Evolutionary conservation across 2,113 vertebrate genomes (phyloP).

Genomic region (Lepisosteus osseus): DNA sequence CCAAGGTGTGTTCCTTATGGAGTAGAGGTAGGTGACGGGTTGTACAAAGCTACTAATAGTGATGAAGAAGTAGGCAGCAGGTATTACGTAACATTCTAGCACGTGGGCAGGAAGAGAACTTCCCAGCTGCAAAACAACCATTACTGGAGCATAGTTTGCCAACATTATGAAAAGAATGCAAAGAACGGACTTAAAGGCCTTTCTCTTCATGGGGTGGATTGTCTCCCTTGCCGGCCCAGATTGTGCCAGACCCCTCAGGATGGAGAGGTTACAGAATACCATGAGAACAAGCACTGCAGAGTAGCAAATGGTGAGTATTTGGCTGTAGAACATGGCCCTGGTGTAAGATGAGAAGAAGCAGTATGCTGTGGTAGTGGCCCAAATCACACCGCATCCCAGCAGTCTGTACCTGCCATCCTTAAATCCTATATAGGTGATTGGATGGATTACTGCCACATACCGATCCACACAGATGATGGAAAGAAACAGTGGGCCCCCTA

Average conservation of each 20-base stretch:
- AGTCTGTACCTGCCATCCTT: neutral
- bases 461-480: neutral
- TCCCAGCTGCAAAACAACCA: neutral
- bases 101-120: too few species aligned
- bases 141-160: neutral
- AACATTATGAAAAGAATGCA: neutral
- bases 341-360: neutral
- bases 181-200: neutral
- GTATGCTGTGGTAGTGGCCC: neutral
- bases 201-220: constrained; percentile 1
- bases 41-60: too few species aligned
- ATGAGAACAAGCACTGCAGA: neutral
- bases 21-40: too few species aligned
- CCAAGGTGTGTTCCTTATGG: too few species aligned
- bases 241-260: neutral
- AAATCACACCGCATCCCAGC: neutral
- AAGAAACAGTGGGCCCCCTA: neutral
- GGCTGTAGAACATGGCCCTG: neutral
- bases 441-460: neutral
- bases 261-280: neutral
- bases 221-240: neutral
- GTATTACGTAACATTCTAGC: too few species aligned
- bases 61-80: too few species aligned
- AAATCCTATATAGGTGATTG: neutral
- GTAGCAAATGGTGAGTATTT: neutral